Evolutionary conservation across 2,888 invertebrate genomes (phyloP), one percentile per base, ranked within the genome.

Genomic region (Kryphioiulus occultus): DNA sequence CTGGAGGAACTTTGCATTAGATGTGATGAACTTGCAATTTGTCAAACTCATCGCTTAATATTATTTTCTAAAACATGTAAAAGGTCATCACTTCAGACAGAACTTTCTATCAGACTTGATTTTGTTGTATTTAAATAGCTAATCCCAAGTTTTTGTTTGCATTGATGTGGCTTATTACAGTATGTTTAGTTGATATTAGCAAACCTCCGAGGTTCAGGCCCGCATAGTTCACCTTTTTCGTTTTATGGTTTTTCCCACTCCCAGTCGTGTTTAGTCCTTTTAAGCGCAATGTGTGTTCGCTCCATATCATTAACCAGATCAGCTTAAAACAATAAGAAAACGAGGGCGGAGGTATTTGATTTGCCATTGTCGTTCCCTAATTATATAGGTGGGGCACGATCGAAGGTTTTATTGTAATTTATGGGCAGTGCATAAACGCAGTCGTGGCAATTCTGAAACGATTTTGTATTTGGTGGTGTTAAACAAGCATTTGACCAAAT

Each of bases 221-320:
- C 9, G 39, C 9, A 39, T 5, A 9, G 39, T 39, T 39, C 39
- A 39, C 39, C 9, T 39, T 39, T 39, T 39, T 39, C 39, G 39
- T 5, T 39, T 39, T 9, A 9, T 39, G 39, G 39, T n/a, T 53
- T 53, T 53, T 53, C 19, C 53, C 53, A n/a, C 0, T 53, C n/a
- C n/a, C n/a, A 4, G 53, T n/a, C 53, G 53, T 53, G 53, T 53
- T 53, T 53, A n/a, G 15, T 4, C 47, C n/a, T 19, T 53, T 53
- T 17, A 4, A 17, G 53, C 4, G 19, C 17, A 53, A 19, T 53
- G n/a, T 53, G 53, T n/a, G n/a, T n/a, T 53, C n/a, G 19, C 53
- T n/a, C 53, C 53, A n/a, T 53, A 53, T 53, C 53, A 53, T 53
- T 53, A n/a, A 53, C 53, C 53, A 53, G 53, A 53, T 53, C 53